Evolutionary conservation across 2,888 invertebrate genomes (phyloP).

Genomic region (Theristus sp.): DNA sequence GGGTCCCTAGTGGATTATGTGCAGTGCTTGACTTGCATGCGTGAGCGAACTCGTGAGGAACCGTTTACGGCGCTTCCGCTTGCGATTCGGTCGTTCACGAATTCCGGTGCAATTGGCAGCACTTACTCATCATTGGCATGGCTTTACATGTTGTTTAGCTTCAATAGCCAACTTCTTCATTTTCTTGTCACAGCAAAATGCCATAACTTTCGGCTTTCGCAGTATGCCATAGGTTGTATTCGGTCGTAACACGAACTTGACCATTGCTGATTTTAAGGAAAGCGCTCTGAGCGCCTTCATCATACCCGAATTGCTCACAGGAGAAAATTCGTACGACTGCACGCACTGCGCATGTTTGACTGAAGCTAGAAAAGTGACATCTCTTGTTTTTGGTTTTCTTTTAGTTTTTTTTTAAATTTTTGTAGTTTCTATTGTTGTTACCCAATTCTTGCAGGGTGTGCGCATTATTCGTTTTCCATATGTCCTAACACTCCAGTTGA

Average conservation of each 20-base stretch:
- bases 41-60: not conserved
- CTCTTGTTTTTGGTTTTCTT: too few relatives aligned
- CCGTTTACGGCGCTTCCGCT: not conserved
- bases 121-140: too few relatives aligned
- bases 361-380: not conserved
- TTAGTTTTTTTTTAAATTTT: too few relatives aligned
- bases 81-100: not conserved
- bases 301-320: slow-evolving; percentile 60
- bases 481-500: slow-evolving; percentile 62
- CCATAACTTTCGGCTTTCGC: too few relatives aligned
- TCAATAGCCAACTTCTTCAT: too few relatives aligned
- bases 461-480: slow-evolving; percentile 70
- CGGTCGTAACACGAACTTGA: too few relatives aligned
- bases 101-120: too few relatives aligned
- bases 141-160: too few relatives aligned
- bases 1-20: slow-evolving; percentile 63
- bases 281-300: slow-evolving; percentile 65
- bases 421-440: too few relatives aligned
- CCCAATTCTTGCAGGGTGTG: slow-evolving; percentile 41
- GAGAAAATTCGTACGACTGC: slow-evolving; percentile 66
- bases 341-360: slow-evolving; percentile 44
- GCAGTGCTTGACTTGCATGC: slow-evolving; percentile 50
- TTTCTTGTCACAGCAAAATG: too few relatives aligned
- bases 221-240: too few relatives aligned
- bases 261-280: slow-evolving; percentile 36